Evolutionary conservation across 2,888 invertebrate genomes (phyloP), one percentile per base, ranked within the genome.

Genomic region (Chesias legatella): DNA sequence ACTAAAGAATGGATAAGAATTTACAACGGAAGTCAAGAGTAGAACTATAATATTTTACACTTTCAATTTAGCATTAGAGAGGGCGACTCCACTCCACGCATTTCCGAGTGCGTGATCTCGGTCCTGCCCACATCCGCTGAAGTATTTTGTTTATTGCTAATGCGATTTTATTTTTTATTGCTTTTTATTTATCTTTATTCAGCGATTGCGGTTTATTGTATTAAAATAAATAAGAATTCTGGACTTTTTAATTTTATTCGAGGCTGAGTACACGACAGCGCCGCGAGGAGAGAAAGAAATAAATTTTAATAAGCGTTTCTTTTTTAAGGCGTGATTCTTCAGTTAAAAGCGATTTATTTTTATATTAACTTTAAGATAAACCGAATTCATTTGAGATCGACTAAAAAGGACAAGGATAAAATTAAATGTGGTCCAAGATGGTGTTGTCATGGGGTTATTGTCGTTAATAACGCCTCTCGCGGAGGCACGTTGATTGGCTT

Each of bases 61-160:
- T 25, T 30, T 35, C 17, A 8, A 25, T 21, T 8, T 24, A 31
- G 11, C 35, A 22, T 27, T 32, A 20, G 27, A 38, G 36, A 23
- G 8, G 33, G 43, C 43, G 43, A 53, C 48, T 51, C 68, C 43
- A 56, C 81, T 83, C 85, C 60, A 84, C 58, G 62, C 58, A 63
- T 66, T 67, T 60, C 77, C 43, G 53, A 70, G 77, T 80, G 74
- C 82, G 62, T 64, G 69, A 67, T 67, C 73, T 66, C 56, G 72
- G 78, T 75, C 76, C 86, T 82, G 80, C 81, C 84, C 84, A 88
- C 86, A 88, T 88, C 85, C 86, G 85, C 79, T 86, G 85, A 85
- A 88, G 88, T 86, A 86, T 88, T 88, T 88, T 88, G 88, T 88
- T 88, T 88, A 88, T 88, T 85, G 86, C 88, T 88, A 88, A 88